Percentiles rank a stretch among this genome's conserved stretches.
phyloP scores from a whole-genome alignment of 2,888 invertebrate genomes.

The Podotricha telesiphe region DNA sequence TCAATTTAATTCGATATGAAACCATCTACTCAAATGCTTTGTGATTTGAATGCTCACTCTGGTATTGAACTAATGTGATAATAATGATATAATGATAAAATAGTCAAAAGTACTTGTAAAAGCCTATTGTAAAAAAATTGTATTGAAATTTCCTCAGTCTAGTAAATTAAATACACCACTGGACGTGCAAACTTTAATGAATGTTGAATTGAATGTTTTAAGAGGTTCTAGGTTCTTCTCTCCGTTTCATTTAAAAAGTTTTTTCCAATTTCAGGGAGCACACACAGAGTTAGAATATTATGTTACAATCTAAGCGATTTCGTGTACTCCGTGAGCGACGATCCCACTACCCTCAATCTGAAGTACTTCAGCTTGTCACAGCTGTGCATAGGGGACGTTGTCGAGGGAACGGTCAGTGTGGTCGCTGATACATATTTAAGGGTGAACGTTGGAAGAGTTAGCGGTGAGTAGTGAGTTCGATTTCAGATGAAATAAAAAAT shows the following conservation, averaged over 20 bases:
- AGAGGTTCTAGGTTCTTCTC: too few species aligned
- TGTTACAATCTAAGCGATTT: constrained; percentile 87
- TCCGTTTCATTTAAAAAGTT: not conserved
- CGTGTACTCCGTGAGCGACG: constrained; percentile 87
- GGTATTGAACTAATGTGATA: too few species aligned
- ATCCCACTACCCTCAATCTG: constrained; percentile 81
- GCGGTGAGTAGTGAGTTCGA: constrained; percentile 58
- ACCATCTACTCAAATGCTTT: too few species aligned
- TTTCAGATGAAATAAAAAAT: not conserved
- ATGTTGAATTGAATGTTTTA: too few species aligned
- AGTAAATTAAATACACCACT: too few species aligned
- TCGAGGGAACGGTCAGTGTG: constrained; percentile 77
- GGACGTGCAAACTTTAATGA: too few species aligned
- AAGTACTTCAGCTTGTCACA: constrained; percentile 80
- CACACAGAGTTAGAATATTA: constrained; percentile 84
- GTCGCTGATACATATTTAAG: constrained; percentile 77
- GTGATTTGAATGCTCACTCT: too few species aligned
- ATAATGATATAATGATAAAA: too few species aligned
- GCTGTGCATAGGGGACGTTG: constrained; percentile 79
- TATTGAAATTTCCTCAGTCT: too few species aligned
- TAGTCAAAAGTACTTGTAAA: too few species aligned
- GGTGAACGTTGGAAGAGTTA: constrained; percentile 77
- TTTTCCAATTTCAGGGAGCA: constrained; percentile 60
- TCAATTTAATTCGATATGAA: too few species aligned
- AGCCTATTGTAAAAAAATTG: too few species aligned